A percentile compares a stretch with the other conserved stretches of the same genome.
Conservation (phyloP, 2,888 invertebrate species). For the Lasioglossum marginatum region DNA sequence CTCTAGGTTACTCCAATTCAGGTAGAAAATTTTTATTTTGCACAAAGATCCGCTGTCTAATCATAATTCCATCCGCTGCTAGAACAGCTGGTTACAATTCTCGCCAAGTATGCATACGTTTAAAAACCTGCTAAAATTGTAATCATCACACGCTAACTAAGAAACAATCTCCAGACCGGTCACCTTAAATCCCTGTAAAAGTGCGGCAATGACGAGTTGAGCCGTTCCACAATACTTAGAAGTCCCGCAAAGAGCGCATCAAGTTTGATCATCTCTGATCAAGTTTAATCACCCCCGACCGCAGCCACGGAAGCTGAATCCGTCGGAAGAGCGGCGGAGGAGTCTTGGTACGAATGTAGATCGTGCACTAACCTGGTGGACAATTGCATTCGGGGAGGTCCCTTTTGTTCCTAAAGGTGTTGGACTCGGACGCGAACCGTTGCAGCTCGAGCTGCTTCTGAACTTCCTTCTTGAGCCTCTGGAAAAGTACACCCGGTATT, state of each 20-base stretch:
- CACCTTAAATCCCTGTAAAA: background rate
- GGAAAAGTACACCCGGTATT: conserved; percentile 66
- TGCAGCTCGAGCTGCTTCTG: conserved; percentile 67
- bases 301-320: background rate
- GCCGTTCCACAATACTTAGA: background rate
- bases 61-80: too few relatives aligned
- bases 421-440: conserved; percentile 51
- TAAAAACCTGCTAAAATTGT: too few relatives aligned
- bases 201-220: background rate
- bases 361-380: conserved; percentile 78
- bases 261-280: background rate
- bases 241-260: background rate
- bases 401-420: conserved; percentile 78
- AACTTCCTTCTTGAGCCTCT: conserved; percentile 74
- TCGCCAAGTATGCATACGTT: too few relatives aligned
- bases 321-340: background rate
- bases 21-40: too few relatives aligned
- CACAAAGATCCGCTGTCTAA: too few relatives aligned
- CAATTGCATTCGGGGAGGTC: conserved; percentile 81
- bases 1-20: too few relatives aligned
- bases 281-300: background rate
- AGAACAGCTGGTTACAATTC: too few relatives aligned
- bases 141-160: background rate
- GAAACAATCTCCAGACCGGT: background rate
- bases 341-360: background rate